Conservation (phyloP, 2,888 invertebrate species). For the Drosophila kuntzei region DNA sequence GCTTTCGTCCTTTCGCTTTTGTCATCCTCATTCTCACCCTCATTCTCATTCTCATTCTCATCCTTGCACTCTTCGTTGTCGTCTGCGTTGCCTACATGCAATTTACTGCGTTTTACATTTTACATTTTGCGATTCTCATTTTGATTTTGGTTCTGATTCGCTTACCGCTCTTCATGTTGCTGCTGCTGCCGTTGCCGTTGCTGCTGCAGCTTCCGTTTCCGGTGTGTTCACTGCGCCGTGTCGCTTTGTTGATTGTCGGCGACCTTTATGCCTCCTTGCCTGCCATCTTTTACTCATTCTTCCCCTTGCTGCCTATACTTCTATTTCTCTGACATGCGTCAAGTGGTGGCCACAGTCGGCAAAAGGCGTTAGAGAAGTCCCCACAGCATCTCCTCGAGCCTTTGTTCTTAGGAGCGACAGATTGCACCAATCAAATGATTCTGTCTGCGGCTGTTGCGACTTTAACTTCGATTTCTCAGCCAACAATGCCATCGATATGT, state of each 20-base stretch:
- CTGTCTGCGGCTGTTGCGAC: slow-evolving; percentile 23
- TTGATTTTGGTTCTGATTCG: slow-evolving; percentile 59
- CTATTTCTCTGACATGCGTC: slow-evolving; percentile 24
- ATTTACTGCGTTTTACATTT: slow-evolving; percentile 73
- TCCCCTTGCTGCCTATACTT: not conserved
- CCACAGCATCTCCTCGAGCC: slow-evolving; percentile 1
- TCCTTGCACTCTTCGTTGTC: slow-evolving; percentile 20
- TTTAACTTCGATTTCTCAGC: slow-evolving; percentile 31
- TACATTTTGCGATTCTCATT: slow-evolving; percentile 60
- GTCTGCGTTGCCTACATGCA: slow-evolving; percentile 57
- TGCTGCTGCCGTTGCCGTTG: slow-evolving; percentile 20
- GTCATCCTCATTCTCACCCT: slow-evolving; percentile 36
- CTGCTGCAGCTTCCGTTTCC: slow-evolving; percentile 59
- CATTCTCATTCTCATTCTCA: slow-evolving; percentile 18
- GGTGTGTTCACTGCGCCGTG: slow-evolving; percentile 43
- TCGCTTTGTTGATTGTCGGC: slow-evolving; percentile 61
- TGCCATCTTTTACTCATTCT: slow-evolving; percentile 6
- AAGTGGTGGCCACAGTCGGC: slow-evolving; percentile 8
- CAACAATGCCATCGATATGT: slow-evolving; percentile 47
- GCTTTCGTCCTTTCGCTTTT: slow-evolving; percentile 39
- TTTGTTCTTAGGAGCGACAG: slow-evolving; percentile 31
- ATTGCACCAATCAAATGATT: slow-evolving; percentile 44
- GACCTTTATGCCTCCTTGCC: slow-evolving; percentile 29
- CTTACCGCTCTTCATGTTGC: slow-evolving; percentile 38
- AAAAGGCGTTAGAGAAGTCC: slow-evolving; percentile 8